These are phyloP conservation scores for Aplocera efformata DNA, from an alignment of 2,888 invertebrate genomes.

Conservation along the genomic window DNA sequence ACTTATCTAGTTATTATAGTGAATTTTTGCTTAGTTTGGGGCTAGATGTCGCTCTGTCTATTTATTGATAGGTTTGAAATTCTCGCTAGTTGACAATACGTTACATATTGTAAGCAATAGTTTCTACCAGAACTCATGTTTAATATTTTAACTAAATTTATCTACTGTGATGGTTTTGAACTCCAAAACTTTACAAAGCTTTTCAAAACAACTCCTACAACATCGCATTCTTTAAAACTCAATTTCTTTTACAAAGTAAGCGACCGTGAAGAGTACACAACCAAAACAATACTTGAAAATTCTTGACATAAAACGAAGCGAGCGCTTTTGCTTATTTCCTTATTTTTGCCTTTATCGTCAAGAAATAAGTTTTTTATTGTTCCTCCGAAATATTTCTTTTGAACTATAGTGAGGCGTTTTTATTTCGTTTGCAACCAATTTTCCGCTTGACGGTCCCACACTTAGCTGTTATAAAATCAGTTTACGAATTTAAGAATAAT, in stretches of 20 bases:
- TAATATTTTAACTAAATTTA: too few relatives aligned
- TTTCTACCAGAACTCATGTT: too few relatives aligned
- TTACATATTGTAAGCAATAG: too few relatives aligned
- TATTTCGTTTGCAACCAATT: slow-evolving; percentile 29
- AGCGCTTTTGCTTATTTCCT: slow-evolving; percentile 23
- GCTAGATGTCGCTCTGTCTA: too few relatives aligned
- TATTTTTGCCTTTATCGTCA: slow-evolving; percentile 29
- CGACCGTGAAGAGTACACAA: slow-evolving; percentile 28
- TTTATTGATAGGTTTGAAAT: too few relatives aligned
- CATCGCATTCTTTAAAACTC: slow-evolving; percentile 28
- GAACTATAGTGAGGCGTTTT: slow-evolving; percentile 29
- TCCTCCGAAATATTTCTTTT: slow-evolving; percentile 27
- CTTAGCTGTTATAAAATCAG: slow-evolving; percentile 28
- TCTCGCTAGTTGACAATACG: too few relatives aligned
- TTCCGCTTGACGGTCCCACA: slow-evolving; percentile 23
- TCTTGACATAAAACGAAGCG: slow-evolving; percentile 26
- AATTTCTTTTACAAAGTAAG: slow-evolving; percentile 32
- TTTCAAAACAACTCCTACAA: slow-evolving; percentile 24
- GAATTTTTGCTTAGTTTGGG: too few relatives aligned
- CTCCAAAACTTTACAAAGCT: slow-evolving; percentile 8
- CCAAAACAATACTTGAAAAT: slow-evolving; percentile 32
- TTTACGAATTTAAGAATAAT: slow-evolving; percentile 24
- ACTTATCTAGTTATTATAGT: too few relatives aligned
- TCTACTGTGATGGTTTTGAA: slow-evolving; percentile 4
- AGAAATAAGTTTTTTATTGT: slow-evolving; percentile 32